Evolutionary conservation across 2,797 vertebrate genomes (phyloP).

Genomic region (Oophaga sylvatica): DNA sequence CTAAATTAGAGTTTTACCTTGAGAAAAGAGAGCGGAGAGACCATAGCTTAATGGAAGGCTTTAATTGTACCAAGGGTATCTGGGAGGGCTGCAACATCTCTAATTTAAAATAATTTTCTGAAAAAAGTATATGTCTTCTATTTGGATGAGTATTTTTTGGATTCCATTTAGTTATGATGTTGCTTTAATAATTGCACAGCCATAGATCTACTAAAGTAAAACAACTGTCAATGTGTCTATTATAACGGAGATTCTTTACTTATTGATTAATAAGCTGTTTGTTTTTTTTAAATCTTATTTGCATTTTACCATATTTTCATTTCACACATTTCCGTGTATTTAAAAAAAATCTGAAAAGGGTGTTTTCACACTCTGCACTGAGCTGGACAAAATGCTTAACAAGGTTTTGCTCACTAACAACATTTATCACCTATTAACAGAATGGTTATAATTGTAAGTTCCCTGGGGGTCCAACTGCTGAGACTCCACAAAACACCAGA

Average conservation of each 20-base stretch:
- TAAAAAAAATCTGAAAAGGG: no score
- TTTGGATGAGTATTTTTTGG: background rate
- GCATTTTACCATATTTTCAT: no score
- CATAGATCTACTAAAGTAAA: background rate
- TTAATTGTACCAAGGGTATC: background rate
- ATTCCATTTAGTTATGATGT: background rate
- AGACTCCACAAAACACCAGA: no score
- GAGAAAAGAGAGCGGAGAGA: background rate
- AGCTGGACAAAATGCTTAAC: no score
- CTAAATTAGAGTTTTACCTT: constrained; percentile 8
- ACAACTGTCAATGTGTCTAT: background rate
- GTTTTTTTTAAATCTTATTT: no score
- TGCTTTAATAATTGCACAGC: background rate
- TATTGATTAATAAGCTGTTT: no score
- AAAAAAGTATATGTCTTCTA: background rate
- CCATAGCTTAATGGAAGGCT: background rate
- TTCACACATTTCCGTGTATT: no score
- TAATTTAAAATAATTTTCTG: background rate
- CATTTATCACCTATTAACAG: no score
- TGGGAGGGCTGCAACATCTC: background rate
- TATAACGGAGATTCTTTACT: background rate
- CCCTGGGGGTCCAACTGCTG: no score
- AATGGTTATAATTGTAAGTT: no score
- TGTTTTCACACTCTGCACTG: no score
- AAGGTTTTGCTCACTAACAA: no score